These are phyloP conservation scores for Epizoanthus scotinus DNA, from an alignment of 92 coral and sea anemone species.

Conservation along the genomic window DNA sequence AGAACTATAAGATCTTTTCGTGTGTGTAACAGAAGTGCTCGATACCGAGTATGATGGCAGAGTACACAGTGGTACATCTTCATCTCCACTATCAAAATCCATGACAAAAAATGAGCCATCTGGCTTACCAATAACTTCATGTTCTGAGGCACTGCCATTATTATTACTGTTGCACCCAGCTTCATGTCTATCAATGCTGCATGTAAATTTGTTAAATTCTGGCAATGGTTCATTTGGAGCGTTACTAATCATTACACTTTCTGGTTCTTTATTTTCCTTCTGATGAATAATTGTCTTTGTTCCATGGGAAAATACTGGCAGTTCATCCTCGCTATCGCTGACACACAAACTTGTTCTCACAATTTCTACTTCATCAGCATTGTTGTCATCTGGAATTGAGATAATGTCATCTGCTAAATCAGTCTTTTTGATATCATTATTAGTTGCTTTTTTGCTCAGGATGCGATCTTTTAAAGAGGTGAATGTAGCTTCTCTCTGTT, in stretches of 20 bases:
- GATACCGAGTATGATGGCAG: not conserved
- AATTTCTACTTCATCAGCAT: not conserved
- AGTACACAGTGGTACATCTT: not conserved
- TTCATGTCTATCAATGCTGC: not conserved
- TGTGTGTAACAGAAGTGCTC: not conserved
- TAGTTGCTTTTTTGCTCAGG: not conserved
- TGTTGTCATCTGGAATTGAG: not conserved
- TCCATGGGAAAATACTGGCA: not conserved
- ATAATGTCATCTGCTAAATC: constrained; percentile 22
- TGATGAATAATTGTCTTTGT: not conserved
- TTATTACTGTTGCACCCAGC: not conserved
- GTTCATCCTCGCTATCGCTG: constrained; percentile 30
- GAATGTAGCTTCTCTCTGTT: constrained; percentile 10
- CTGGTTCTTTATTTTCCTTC: not conserved
- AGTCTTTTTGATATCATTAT: not conserved
- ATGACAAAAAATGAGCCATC: not conserved
- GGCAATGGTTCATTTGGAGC: too few species aligned
- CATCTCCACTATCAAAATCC: constrained; percentile 31
- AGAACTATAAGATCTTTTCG: constrained; percentile 32
- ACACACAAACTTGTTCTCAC: constrained; percentile 10
- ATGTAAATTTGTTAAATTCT: too few species aligned
- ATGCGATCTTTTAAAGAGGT: constrained; percentile 39
- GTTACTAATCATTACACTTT: not conserved
- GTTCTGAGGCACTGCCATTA: not conserved
- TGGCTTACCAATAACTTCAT: not conserved